Conservation (phyloP, 2,113 vertebrate genomes). For the Micronycteris hirsuta region DNA sequence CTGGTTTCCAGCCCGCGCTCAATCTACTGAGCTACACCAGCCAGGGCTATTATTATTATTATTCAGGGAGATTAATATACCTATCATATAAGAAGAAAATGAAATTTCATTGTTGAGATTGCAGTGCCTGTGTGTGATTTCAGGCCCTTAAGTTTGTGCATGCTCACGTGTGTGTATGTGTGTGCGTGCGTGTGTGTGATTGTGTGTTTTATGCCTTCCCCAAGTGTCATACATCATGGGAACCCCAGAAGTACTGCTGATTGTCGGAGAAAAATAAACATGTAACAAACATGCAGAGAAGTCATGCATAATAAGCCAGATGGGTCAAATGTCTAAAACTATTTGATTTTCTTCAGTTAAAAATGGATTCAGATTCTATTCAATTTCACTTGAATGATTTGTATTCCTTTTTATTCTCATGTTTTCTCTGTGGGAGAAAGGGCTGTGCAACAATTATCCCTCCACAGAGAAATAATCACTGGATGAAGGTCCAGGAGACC, state of each 20-base stretch:
- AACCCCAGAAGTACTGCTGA: neutral
- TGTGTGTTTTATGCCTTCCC: neutral
- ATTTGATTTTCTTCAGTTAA: neutral
- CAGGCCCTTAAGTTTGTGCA: neutral
- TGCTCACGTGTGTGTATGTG: neutral
- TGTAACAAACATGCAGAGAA: neutral
- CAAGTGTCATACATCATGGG: neutral
- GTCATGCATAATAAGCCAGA: neutral
- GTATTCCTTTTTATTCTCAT: neutral
- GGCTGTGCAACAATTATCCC: neutral
- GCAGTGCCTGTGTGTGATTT: neutral
- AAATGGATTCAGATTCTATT: neutral
- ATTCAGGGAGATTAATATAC: neutral
- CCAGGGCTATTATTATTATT: neutral
- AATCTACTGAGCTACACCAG: no score
- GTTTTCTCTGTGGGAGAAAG: neutral
- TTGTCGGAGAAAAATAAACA: neutral
- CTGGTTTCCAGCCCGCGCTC: no score
- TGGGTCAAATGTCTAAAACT: neutral
- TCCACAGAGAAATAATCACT: neutral
- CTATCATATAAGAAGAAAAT: neutral
- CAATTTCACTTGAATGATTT: slow-evolving; percentile 5
- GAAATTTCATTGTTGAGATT: neutral
- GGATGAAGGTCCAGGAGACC: neutral
- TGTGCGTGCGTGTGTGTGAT: neutral